Evolutionary conservation across 2,888 invertebrate species (phyloP).

Genomic region (Pheosia tremula): DNA sequence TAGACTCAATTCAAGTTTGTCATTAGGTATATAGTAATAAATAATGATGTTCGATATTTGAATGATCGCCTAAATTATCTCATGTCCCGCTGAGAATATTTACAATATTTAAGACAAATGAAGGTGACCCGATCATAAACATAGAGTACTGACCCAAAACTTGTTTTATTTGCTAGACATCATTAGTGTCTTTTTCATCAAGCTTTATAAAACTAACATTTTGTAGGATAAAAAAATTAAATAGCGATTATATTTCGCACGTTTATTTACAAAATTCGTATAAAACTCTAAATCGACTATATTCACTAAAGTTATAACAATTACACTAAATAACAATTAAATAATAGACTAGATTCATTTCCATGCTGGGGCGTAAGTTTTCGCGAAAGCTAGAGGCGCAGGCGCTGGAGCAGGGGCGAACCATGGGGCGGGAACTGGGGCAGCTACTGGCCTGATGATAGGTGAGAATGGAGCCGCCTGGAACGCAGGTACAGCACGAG

Average conservation of each 20-base stretch:
- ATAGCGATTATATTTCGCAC: constrained; percentile 15
- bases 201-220: constrained; percentile 3
- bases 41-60: too few relatives aligned
- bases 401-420: constrained; percentile 55
- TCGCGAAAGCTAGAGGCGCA: constrained; percentile 36
- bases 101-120: not conserved
- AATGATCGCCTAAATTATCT: too few relatives aligned
- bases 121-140: not conserved
- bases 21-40: too few relatives aligned
- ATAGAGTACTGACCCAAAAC: too few relatives aligned
- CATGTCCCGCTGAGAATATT: not conserved
- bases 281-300: constrained; percentile 43
- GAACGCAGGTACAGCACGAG: constrained; percentile 35
- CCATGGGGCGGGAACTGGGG: constrained; percentile 43
- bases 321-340: constrained; percentile 40
- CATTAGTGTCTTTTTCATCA: not conserved
- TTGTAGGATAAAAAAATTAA: constrained; percentile 4
- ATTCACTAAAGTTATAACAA: constrained; percentile 34
- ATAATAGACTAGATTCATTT: constrained; percentile 61
- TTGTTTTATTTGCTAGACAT: too few relatives aligned
- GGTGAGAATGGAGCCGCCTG: constrained; percentile 57
- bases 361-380: constrained; percentile 52
- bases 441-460: constrained; percentile 48
- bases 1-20: too few relatives aligned
- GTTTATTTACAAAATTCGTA: constrained; percentile 57